These are phyloP conservation scores for Origma solitaria DNA, from an alignment of 2,113 vertebrate genomes.

Conservation along the genomic window DNA sequence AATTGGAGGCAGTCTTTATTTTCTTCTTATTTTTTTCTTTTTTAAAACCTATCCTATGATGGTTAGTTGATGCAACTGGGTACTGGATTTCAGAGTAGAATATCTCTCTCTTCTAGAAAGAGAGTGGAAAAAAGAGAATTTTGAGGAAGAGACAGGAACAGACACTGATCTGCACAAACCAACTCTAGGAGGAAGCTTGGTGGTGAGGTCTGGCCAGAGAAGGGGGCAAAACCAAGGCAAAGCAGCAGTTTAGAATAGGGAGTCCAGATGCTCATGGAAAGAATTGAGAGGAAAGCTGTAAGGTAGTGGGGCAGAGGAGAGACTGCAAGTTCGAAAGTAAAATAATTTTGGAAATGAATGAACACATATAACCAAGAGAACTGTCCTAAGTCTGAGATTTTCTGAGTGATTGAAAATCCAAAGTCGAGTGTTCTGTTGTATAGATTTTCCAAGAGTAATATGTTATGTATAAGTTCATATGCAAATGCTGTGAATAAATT, in stretches of 20 bases:
- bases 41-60: not conserved
- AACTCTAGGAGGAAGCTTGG: not conserved
- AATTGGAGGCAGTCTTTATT: not conserved
- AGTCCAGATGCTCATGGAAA: not conserved
- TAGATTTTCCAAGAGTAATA: not conserved
- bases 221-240: not conserved
- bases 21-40: not conserved
- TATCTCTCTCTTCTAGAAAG: not conserved
- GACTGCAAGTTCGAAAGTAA: not conserved
- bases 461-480: not conserved
- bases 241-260: not conserved
- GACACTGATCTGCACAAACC: not conserved
- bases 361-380: not conserved
- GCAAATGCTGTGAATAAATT: not conserved
- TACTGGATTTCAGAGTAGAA: not conserved
- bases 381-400: not conserved
- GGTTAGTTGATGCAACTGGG: not conserved
- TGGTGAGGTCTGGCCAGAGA: not conserved
- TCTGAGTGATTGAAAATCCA: not conserved
- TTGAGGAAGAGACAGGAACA: not conserved
- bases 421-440: not conserved
- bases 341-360: not conserved
- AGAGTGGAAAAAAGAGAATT: not conserved
- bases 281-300: not conserved
- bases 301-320: not conserved